Evolutionary conservation across 2,113 vertebrate species (phyloP), one percentile per base, ranked within the genome.

Genomic region (Trematomus loennbergii): DNA sequence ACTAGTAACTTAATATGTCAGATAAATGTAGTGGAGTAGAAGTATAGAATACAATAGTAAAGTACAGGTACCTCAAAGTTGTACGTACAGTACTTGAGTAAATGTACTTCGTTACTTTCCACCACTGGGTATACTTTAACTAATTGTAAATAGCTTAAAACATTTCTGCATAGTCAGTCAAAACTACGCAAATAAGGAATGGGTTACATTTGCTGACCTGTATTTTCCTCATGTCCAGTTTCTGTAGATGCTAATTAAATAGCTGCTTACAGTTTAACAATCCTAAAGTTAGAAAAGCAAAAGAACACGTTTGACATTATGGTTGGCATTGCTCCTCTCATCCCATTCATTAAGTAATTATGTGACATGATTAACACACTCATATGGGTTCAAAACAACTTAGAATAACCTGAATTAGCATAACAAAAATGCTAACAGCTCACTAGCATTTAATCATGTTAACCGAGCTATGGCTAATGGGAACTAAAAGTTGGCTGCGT

Each of bases 391-490:
- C 13, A 63, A 63, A n/a, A 36, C 7, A 10, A 64, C 7, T 1
- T 17, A 5, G 3, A 7, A 53, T 6, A 8, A n/a, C 52, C 29
- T 5, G 8, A 40, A 12, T 63, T 29, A 17, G 1, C 50, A 6
- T 7, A 29, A 48, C 16, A 25, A 20, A 52, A n/a, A 7, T 15
- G 40, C 5, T 50, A 49, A 11, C 18, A 54, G 12, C 15, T n/a
- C 6, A 40, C 18, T 79, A 59, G 1, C 67, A 3, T n/a, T 60
- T 6, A 4, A 2, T 10, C 3, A 15, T 2, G 55, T 9, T 81
- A 86, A 60, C 80, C 50, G 13, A 36, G 65, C 65, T 65, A 68
- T 20, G 20, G n/a, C 2, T 5, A 52, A 46, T 45, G 6, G 20
- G 3, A 54, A 49, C 0, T 5, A 49, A 9, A 54, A 36, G 33